A percentile compares a stretch with the other conserved stretches of the same genome.
phyloP scores from a whole-genome alignment of 2,113 vertebrate genomes.

The Malurus alboscapulatus region DNA sequence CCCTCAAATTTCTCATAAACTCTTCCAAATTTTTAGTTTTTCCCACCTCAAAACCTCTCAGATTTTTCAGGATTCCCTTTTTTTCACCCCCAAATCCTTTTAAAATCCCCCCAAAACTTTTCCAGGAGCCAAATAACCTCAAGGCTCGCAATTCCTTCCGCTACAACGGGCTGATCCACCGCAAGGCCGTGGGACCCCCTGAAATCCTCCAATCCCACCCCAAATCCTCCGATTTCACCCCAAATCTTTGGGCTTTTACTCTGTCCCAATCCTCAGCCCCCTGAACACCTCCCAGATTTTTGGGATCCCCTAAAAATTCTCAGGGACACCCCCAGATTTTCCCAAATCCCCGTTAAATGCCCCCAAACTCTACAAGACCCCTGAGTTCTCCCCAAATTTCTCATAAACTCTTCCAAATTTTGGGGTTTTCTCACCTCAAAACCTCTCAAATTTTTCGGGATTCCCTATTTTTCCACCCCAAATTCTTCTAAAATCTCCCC shows the following conservation, averaged over 20 bases:
- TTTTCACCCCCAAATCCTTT: neutral
- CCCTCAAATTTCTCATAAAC: too few relatives aligned
- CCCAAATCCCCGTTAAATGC: neutral
- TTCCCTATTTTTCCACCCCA: neutral
- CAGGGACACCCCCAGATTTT: neutral
- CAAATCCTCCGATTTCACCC: neutral
- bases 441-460: neutral
- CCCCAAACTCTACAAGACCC: neutral
- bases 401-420: too few relatives aligned
- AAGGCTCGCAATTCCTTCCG: neutral
- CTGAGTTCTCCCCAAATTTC: too few relatives aligned
- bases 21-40: too few relatives aligned
- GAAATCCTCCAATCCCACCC: neutral
- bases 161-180: neutral
- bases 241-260: neutral
- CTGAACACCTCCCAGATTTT: too few relatives aligned
- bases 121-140: neutral
- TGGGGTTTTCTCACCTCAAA: too few relatives aligned
- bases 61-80: neutral
- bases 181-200: neutral
- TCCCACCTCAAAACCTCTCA: too few relatives aligned
- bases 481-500: too few relatives aligned
- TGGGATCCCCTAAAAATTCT: neutral
- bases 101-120: too few relatives aligned
- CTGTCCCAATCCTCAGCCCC: neutral